Conservation (phyloP, 2,888 invertebrate genomes). For the Himalopsyche kuldschensis region DNA sequence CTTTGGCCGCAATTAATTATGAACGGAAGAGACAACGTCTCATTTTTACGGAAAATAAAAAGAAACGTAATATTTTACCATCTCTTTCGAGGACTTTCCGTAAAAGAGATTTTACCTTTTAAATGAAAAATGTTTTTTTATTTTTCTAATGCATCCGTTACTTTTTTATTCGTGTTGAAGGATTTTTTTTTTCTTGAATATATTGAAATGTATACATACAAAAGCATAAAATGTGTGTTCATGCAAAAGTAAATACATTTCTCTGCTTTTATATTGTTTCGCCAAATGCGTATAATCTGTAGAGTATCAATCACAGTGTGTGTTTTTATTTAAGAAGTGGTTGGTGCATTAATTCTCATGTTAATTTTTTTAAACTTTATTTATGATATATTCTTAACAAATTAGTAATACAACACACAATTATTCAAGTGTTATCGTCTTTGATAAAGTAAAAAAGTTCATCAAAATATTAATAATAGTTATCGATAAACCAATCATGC, state of each 20-base stretch:
- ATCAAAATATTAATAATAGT: too few species aligned
- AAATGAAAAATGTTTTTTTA: background rate
- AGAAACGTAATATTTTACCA: background rate
- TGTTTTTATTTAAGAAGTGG: too few species aligned
- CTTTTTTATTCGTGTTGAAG: background rate
- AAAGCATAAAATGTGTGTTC: background rate
- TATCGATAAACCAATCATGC: too few species aligned
- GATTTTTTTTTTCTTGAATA: background rate
- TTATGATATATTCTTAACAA: too few species aligned
- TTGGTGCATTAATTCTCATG: too few species aligned
- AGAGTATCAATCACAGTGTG: too few species aligned
- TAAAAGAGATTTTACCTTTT: background rate
- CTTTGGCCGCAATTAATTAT: slow-evolving; percentile 5
- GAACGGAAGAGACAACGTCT: background rate
- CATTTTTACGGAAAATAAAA: background rate
- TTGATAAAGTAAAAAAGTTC: too few species aligned
- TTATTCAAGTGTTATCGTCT: too few species aligned
- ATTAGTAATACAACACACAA: too few species aligned
- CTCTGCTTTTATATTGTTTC: too few species aligned
- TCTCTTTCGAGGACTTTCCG: background rate
- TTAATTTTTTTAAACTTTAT: too few species aligned
- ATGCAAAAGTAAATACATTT: background rate
- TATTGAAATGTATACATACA: background rate
- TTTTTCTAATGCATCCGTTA: background rate
- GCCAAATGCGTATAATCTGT: too few species aligned